These are phyloP conservation scores for Aleiodes testaceus DNA, from an alignment of 2,888 invertebrate genomes.

Conservation along the genomic window DNA sequence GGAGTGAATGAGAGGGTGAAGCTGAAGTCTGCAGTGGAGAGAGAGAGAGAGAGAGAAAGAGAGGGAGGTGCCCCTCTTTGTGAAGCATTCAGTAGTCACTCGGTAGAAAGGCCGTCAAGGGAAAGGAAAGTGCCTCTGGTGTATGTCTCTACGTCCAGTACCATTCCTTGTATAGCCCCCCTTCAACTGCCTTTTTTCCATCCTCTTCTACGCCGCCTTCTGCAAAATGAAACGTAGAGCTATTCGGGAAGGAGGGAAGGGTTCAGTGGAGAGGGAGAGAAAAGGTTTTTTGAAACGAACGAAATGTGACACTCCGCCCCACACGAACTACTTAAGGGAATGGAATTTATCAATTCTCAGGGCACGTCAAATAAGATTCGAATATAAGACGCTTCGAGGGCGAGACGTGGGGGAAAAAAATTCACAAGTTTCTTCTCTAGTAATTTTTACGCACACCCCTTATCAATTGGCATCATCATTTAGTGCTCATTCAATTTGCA, in stretches of 20 bases:
- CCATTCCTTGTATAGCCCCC: constrained; percentile 42
- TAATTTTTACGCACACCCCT: constrained; percentile 1
- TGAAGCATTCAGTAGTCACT: constrained; percentile 42
- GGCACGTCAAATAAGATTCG: constrained; percentile 63
- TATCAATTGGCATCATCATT: constrained; percentile 12
- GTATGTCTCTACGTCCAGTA: constrained; percentile 52
- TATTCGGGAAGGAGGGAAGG: neutral
- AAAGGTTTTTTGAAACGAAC: constrained; percentile 52
- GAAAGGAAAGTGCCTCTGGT: constrained; percentile 43
- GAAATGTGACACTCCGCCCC: constrained; percentile 56
- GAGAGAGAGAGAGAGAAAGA: constrained; percentile 46
- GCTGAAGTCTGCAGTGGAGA: constrained; percentile 31
- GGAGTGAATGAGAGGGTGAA: constrained; percentile 11
- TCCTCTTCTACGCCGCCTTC: constrained; percentile 7
- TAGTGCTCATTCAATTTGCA: constrained; percentile 13
- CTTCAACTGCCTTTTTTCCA: neutral
- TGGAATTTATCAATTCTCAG: constrained; percentile 64
- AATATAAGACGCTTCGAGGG: constrained; percentile 57
- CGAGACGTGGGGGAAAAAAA: neutral
- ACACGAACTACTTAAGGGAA: constrained; percentile 60
- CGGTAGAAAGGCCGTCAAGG: constrained; percentile 32
- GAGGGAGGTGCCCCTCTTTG: constrained; percentile 56
- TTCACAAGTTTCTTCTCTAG: neutral
- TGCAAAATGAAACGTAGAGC: constrained; percentile 32
- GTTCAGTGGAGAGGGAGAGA: constrained; percentile 20